A percentile compares a stretch with the other conserved stretches of the same genome.
phyloP scores from a whole-genome alignment of 2,113 vertebrate genomes.

The Myiagra hebetior region DNA sequence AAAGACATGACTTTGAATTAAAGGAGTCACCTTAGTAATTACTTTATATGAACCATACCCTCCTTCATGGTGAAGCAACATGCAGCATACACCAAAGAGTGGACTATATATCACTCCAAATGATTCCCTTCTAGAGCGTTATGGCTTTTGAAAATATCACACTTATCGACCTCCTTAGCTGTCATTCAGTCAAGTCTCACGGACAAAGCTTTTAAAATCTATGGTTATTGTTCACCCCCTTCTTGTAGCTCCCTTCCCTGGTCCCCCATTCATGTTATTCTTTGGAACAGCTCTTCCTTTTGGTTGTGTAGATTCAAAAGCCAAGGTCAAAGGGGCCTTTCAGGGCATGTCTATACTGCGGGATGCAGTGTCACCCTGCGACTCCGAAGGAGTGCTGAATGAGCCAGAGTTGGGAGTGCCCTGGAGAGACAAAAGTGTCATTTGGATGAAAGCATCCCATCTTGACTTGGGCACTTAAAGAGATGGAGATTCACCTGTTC shows the following conservation, averaged over 20 bases:
- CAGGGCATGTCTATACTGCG: neutral
- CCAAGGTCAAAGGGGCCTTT: slow-evolving; percentile 3
- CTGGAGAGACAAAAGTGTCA: neutral
- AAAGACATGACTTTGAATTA: neutral
- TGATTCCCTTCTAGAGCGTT: neutral
- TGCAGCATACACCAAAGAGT: neutral
- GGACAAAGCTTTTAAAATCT: neutral
- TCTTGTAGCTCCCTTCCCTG: neutral
- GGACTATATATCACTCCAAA: neutral
- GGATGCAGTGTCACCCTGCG: neutral
- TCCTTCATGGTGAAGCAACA: neutral
- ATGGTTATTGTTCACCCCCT: neutral
- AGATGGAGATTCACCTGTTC: neutral
- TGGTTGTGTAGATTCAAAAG: neutral
- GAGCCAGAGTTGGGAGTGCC: neutral
- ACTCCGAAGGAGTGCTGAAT: neutral
- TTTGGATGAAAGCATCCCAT: neutral
- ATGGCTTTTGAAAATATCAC: neutral
- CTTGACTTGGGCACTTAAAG: neutral
- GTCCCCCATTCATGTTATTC: neutral
- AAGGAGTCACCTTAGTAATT: neutral
- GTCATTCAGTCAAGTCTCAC: neutral
- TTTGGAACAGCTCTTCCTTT: slow-evolving; percentile 1
- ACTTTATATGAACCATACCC: neutral
- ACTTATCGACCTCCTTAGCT: neutral